Evolutionary conservation across 2,113 vertebrate genomes (phyloP).

Genomic region (Cephalopholis sonnerati): DNA sequence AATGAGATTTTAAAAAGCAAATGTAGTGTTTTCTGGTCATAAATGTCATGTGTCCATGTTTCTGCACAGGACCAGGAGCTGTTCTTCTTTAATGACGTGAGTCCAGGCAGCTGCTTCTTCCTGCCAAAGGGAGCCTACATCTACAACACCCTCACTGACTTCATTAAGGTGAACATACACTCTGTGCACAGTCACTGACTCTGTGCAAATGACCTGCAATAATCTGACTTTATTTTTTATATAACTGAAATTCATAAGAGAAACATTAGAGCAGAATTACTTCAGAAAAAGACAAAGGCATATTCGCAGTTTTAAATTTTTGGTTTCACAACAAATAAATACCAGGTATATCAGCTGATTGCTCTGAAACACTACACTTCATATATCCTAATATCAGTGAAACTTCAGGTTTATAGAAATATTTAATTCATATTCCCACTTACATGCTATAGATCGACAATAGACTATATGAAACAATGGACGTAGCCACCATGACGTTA

Average conservation of each 20-base stretch:
- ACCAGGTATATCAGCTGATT: too few species aligned
- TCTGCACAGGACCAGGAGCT: slow-evolving; percentile 86
- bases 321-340: too few species aligned
- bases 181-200: background rate
- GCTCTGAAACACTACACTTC: too few species aligned
- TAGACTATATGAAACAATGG: too few species aligned
- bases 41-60: background rate
- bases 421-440: background rate
- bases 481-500: too few species aligned
- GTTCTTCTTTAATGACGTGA: slow-evolving; percentile 94
- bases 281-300: background rate
- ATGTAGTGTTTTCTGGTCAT: background rate
- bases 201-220: background rate
- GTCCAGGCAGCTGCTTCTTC: slow-evolving; percentile 96
- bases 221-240: background rate
- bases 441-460: background rate
- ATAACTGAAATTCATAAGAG: background rate
- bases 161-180: slow-evolving; percentile 88
- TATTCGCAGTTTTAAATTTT: background rate
- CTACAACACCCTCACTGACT: slow-evolving; percentile 91
- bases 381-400: too few species aligned
- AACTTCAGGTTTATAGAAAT: background rate
- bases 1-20: background rate
- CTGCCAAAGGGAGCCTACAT: slow-evolving; percentile 92
- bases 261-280: background rate